Evolutionary conservation across 2,113 vertebrate genomes (phyloP).

Genomic region (Ictidomys tridecemlineatus): DNA sequence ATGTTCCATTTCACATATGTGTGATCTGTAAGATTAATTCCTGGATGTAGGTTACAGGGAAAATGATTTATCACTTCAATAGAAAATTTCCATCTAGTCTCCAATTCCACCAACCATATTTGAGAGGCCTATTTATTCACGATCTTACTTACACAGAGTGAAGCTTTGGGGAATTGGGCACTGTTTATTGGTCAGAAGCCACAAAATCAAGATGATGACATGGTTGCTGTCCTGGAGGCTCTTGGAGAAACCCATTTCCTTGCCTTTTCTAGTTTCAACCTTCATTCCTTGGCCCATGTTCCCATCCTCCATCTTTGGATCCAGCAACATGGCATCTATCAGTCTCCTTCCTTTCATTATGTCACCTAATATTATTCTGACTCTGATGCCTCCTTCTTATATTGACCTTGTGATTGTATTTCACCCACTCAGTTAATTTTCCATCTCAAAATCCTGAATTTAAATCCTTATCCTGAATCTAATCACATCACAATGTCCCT

Average conservation of each 20-base stretch:
- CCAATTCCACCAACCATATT: not conserved
- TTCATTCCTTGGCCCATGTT: not conserved
- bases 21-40: not conserved
- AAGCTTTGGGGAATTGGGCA: not conserved
- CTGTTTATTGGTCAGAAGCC: not conserved
- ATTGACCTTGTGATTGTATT: not conserved
- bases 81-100: not conserved
- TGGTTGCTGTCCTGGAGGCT: not conserved
- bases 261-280: not conserved
- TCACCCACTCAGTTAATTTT: not conserved
- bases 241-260: not conserved
- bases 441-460: not conserved
- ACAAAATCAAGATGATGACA: not conserved
- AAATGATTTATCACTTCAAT: conserved; percentile 42
- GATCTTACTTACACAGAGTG: not conserved
- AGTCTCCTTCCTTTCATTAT: not conserved
- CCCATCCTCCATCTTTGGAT: not conserved
- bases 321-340: not conserved
- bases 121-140: not conserved
- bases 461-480: not conserved
- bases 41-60: not conserved
- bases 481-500: not conserved
- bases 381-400: not conserved
- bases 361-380: not conserved
- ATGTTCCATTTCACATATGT: not conserved